Evolutionary conservation across 2,113 vertebrate genomes (phyloP).

Genomic region (Ameiurus melas): DNA sequence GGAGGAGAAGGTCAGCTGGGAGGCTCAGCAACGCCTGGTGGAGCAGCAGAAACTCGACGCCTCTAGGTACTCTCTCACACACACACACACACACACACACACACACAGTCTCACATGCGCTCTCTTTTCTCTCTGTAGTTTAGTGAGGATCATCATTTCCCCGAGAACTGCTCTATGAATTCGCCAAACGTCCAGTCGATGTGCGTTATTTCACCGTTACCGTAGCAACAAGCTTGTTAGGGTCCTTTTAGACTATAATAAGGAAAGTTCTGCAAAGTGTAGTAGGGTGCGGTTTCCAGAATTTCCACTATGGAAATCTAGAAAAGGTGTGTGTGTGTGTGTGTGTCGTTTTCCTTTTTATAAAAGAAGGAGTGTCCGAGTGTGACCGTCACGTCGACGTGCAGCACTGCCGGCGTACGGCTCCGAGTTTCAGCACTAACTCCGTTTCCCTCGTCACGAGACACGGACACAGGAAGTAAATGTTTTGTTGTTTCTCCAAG

Average conservation of each 20-base stretch:
- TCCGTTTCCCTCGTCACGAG: no score
- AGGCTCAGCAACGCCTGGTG: slow-evolving; percentile 87
- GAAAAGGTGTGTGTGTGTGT: no score
- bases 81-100: slow-evolving; percentile 7
- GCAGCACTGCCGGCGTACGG: no score
- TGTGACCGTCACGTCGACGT: no score
- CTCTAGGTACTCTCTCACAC: slow-evolving; percentile 59
- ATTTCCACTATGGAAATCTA: neutral
- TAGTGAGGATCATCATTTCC: no score
- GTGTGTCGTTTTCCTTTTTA: no score
- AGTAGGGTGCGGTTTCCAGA: no score
- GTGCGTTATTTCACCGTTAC: neutral
- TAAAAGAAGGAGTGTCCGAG: no score
- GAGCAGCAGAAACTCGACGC: slow-evolving; percentile 89
- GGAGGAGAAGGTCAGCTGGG: slow-evolving; percentile 89
- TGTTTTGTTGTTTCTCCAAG: no score
- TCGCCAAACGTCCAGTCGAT: neutral
- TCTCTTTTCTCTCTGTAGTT: neutral
- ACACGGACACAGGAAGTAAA: no score
- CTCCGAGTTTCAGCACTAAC: no score
- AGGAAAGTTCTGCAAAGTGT: no score
- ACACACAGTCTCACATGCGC: neutral
- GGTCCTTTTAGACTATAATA: neutral
- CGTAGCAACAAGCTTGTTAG: neutral
- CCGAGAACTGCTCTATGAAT: neutral